Percentiles rank a stretch among this genome's conserved stretches.
phyloP scores from a whole-genome alignment of 2,888 invertebrate genomes.

The Tipula confusa region DNA sequence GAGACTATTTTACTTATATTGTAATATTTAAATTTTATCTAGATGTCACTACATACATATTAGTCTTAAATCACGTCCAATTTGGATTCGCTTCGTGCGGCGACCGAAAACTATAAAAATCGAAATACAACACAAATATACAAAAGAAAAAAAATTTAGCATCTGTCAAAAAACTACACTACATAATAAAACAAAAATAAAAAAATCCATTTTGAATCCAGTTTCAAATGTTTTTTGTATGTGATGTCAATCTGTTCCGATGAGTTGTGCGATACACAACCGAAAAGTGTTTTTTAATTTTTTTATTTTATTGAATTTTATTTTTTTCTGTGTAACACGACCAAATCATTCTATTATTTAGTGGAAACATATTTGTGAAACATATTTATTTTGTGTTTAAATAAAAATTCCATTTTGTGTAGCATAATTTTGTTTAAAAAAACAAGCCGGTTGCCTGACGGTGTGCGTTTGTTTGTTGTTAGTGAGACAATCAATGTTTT shows the following conservation, averaged over 20 bases:
- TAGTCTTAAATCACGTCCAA: neutral
- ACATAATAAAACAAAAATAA: neutral
- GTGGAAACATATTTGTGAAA: neutral
- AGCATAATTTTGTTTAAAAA: neutral
- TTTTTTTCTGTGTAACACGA: neutral
- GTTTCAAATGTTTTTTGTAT: neutral
- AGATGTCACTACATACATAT: neutral
- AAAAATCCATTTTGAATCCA: neutral
- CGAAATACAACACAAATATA: neutral
- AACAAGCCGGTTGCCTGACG: neutral
- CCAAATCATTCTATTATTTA: neutral
- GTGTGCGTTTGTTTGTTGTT: neutral
- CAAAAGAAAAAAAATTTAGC: neutral
- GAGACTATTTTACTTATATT: too few species aligned
- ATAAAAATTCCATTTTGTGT: neutral
- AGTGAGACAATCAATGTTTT: neutral
- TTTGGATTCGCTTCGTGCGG: neutral
- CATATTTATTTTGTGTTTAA: neutral
- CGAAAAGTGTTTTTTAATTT: neutral
- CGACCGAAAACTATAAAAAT: neutral
- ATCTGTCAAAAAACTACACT: slow-evolving; percentile 13
- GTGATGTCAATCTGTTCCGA: neutral
- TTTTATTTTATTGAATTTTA: neutral
- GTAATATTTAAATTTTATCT: neutral
- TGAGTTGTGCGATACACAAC: neutral